Percentiles rank a stretch among this genome's conserved stretches.
Evolutionary conservation across 2,797 vertebrate species (phyloP).

Genomic region (Halcyon leucocephala): DNA sequence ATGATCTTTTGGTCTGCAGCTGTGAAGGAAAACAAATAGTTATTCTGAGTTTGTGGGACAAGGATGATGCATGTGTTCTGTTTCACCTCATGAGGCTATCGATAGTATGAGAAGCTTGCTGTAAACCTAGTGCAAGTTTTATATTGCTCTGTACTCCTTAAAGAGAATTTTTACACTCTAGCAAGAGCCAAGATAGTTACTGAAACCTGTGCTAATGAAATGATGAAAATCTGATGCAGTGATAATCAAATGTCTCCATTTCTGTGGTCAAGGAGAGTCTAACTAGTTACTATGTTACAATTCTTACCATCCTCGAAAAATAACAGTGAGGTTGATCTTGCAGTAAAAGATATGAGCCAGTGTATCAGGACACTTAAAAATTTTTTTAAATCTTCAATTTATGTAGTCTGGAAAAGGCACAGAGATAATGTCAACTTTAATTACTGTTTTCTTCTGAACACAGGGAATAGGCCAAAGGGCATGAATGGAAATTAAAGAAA

Average conservation of each 20-base stretch:
- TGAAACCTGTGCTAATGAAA: not conserved
- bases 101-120: not conserved
- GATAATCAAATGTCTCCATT: not conserved
- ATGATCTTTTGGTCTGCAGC: not conserved
- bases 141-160: not conserved
- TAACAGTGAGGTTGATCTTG: not conserved
- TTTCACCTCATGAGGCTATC: not conserved
- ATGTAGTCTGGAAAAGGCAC: conserved; percentile 53
- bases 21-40: not conserved
- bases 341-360: conserved; percentile 6
- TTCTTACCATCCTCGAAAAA: not conserved
- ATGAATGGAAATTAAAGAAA: conserved; percentile 79
- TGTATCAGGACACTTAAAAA: not conserved
- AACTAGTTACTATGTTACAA: not conserved
- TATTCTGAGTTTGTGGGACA: not conserved
- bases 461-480: conserved; percentile 73
- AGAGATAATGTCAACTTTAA: conserved; percentile 77
- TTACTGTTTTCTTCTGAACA: conserved; percentile 74
- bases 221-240: not conserved
- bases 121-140: not conserved
- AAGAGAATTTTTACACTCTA: not conserved
- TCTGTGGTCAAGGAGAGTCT: not conserved
- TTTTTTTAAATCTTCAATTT: not conserved
- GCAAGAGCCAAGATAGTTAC: not conserved
- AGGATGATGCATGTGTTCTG: not conserved